Evolutionary conservation across 2,888 invertebrate species (phyloP).

Genomic region (Conomelus anceps): DNA sequence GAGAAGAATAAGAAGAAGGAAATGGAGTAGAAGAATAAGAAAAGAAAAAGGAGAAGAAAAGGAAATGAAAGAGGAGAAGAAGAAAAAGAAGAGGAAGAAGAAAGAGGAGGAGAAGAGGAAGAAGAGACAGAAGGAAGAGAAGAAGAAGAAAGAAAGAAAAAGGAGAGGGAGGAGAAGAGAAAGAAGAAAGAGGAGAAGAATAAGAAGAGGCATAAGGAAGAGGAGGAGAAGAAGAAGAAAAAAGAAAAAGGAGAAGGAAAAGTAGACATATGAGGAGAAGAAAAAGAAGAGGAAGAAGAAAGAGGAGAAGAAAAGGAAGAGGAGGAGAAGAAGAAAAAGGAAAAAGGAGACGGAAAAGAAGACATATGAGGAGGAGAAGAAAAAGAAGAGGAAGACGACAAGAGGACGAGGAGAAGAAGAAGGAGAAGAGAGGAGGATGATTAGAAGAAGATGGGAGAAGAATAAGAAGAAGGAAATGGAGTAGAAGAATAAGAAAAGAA

Average conservation of each 20-base stretch:
- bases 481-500: neutral
- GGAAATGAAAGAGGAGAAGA: no score
- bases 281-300: neutral
- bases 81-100: no score
- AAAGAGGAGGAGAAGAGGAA: neutral
- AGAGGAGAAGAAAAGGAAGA: neutral
- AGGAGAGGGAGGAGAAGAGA: neutral
- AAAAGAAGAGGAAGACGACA: neutral
- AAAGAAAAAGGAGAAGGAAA: neutral
- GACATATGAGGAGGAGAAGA: no score
- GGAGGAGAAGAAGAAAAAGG: no score
- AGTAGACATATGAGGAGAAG: neutral
- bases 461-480: neutral
- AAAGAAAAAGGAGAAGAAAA: neutral
- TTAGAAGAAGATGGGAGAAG: neutral
- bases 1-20: neutral
- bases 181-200: no score
- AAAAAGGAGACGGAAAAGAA: neutral
- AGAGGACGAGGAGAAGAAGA: no score
- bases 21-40: neutral
- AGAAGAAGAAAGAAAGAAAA: neutral
- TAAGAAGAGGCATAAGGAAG: neutral
- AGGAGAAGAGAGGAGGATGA: no score
- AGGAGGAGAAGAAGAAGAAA: neutral
- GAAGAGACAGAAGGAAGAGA: neutral